These are phyloP conservation scores for Nothobranchius furzeri DNA, from an alignment of 2,113 vertebrate species.

Conservation along the genomic window DNA sequence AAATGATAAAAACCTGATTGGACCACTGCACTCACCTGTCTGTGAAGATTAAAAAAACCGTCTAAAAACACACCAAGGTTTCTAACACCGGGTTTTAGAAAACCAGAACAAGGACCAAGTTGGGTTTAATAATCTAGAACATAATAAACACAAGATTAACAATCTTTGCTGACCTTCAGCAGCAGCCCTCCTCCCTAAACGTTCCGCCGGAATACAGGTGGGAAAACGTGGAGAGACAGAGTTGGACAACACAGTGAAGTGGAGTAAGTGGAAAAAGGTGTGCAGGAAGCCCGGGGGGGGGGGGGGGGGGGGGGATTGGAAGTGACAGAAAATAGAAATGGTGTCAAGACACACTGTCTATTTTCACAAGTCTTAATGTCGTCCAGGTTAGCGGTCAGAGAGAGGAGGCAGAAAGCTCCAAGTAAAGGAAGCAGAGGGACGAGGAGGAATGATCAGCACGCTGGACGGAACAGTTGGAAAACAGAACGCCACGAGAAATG, in stretches of 20 bases:
- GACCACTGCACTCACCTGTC: too few species aligned
- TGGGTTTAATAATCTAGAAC: not conserved
- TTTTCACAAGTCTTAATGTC: conserved; percentile 50
- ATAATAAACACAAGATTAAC: conserved; percentile 11
- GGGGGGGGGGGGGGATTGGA: conserved; percentile 24
- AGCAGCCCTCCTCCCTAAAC: conserved; percentile 14
- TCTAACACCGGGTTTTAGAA: too few species aligned
- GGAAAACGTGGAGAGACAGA: conserved; percentile 6
- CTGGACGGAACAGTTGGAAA: conserved; percentile 40
- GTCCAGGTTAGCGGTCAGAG: conserved; percentile 46
- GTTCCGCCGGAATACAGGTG: conserved; percentile 17
- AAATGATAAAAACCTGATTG: too few species aligned
- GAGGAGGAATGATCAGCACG: conserved; percentile 39
- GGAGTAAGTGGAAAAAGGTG: conserved; percentile 32
- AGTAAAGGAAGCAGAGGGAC: conserved; percentile 23
- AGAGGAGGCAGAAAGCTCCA: conserved; percentile 46
- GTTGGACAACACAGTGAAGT: conserved; percentile 35
- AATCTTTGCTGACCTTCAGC: conserved; percentile 1
- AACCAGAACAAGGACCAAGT: too few species aligned
- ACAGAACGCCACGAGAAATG: conserved; percentile 29
- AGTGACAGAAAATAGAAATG: conserved; percentile 43
- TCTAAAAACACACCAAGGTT: too few species aligned
- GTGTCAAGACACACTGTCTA: conserved; percentile 26
- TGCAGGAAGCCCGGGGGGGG: conserved; percentile 20
- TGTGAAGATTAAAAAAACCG: too few species aligned